Conservation (phyloP, 2,888 invertebrate species). For the Rhopalosiphum nymphaeae region DNA sequence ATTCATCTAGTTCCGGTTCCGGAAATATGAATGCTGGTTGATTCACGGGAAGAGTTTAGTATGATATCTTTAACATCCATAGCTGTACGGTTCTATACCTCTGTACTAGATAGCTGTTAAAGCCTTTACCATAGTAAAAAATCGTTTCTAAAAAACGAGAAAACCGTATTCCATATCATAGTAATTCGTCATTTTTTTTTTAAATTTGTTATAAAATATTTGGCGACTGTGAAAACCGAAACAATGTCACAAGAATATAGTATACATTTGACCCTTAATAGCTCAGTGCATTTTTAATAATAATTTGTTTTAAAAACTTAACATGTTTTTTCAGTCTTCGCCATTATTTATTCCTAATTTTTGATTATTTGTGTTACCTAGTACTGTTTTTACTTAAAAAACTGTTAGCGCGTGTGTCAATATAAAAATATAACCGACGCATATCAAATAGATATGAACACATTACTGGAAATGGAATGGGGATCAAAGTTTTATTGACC, state of each 20-base stretch:
- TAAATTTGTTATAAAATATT: background rate
- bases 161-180: background rate
- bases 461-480: background rate
- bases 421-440: background rate
- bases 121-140: background rate
- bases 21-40: background rate
- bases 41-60: background rate
- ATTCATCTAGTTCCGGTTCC: background rate
- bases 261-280: background rate
- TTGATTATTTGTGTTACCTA: background rate
- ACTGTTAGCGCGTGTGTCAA: background rate
- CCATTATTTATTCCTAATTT: background rate
- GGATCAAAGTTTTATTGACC: background rate
- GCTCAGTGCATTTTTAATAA: background rate
- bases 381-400: background rate
- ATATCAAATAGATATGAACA: background rate
- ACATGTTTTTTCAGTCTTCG: background rate
- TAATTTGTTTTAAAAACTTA: background rate
- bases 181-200: background rate
- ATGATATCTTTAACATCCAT: background rate
- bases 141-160: background rate
- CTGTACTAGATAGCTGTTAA: background rate
- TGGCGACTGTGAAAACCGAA: background rate
- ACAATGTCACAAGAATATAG: background rate
- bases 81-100: background rate